Evolutionary conservation across 2,888 invertebrate genomes (phyloP), one percentile per base, ranked within the genome.

Genomic region (Papilio elwesi): DNA sequence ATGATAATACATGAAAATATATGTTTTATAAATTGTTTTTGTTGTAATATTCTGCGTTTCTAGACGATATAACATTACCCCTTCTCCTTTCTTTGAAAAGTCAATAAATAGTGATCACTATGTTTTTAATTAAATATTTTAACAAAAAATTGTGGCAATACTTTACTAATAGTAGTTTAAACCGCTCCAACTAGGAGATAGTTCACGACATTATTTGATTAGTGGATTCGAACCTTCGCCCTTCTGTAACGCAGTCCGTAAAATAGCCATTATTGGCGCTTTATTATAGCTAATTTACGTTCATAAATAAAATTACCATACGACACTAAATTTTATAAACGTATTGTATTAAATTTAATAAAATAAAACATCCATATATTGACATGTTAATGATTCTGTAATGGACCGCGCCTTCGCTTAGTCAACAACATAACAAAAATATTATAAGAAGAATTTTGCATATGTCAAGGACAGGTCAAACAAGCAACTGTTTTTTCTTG

Each of bases 391-490:
- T 36, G 38, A 47, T 48, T 48, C 36, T 36, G 48, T 72, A 63
- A 51, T 66, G 38, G 63, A 67, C 68, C 68, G 16, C 68, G 64
- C 64, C 64, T 65, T 38, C 49, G 52, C 49, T 66, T 38, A 68
- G 26, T 38, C 15, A 65, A 43, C 12, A 36, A 43, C 12, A 36
- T 55, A 59, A 57, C 4, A 63, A 73, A 57, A 68, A 55, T 68
- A 64, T 26, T 64, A 65, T 43, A 48, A 49, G 13, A 6, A 15
- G 9, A 49, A 55, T 67, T 52, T 68, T 68, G 48, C 49, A 71
- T 66, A 72, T 68, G 67, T 68, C 72, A 68, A 68, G 72, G 72
- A 36, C 68, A 38, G 53, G 15, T 71, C 43, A 12, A 53, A 70
- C 16, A 71, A 51, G 8, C 38, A 38, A 65, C 55, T 36, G 36